Evolutionary conservation across 1,140 invertebrate species (phyloP), one percentile per base, ranked within the genome.

Genomic region (Coenobita brevimanus): DNA sequence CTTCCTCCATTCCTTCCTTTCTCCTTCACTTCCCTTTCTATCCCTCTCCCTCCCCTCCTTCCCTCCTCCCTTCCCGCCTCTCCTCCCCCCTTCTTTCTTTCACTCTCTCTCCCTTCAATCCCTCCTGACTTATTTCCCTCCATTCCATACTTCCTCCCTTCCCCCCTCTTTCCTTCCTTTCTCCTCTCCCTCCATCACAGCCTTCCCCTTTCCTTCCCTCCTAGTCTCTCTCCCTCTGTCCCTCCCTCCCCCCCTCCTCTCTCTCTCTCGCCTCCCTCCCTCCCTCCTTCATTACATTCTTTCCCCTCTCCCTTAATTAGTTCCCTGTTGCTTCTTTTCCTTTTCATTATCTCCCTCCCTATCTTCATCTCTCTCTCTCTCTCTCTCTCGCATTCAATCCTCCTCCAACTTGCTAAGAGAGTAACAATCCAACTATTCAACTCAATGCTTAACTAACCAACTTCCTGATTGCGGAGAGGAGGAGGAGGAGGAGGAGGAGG

Each of bases 1-100:
- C 46, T 50, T 50, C 17, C 46, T 17, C 17, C 46, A 17, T 17
- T 8, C 6, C 17, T 8, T 17, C 46, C 46, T 50, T 30, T 73
- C 2, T 38, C 24, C 41, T 41, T 38, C 69, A 38, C 69, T 73
- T 41, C 38, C 69, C 41, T 73, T 41, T 33, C 73, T 41, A 38
- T 76, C 33, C 46, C 73, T 43, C 41, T 76, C 41, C 43, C 73
- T 41, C 73, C 43, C 73, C 46, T 24, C 46, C 41, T 76, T 46
- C 46, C 73, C 43, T 38, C 46, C 33, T 41, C 73, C 41, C 67
- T 71, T 38, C 41, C 67, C 41, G 33, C 41, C 67, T 69, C 64
- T 69, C 64, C 64, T 69, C 64, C 38, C 64, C 38, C 64, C 38
- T 36, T 69, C 64, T 69, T 36, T 69, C 64, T 69, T 36, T 69